Percentiles rank a stretch among this genome's conserved stretches.
Conservation (phyloP, 2,113 vertebrate genomes). For the Butorides virescens region DNA sequence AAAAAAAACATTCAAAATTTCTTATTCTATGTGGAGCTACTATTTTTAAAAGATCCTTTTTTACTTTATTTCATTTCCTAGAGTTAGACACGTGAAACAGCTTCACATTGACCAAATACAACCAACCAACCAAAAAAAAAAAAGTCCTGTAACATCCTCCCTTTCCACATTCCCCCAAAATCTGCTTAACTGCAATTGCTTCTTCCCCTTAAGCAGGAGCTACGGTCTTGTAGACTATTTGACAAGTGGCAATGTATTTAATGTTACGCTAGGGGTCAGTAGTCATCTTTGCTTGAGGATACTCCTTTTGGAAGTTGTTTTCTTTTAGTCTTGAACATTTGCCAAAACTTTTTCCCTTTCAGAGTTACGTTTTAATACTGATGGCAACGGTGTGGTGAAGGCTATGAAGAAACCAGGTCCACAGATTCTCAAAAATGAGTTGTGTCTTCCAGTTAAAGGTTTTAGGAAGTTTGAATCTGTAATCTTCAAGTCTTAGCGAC, state of each 20-base stretch:
- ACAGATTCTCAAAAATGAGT: not conserved
- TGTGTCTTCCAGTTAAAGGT: not conserved
- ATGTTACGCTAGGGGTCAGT: conserved; percentile 40
- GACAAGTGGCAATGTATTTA: not conserved
- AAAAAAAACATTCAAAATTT: not conserved
- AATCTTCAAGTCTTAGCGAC: not conserved
- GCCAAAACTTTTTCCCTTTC: not conserved
- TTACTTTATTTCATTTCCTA: not conserved
- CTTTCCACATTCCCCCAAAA: not conserved
- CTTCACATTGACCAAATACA: not conserved
- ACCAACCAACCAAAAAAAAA: too few relatives aligned
- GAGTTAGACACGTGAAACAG: not conserved
- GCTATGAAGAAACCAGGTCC: not conserved
- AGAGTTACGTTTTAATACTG: not conserved
- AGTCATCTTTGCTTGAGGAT: not conserved
- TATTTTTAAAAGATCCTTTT: not conserved
- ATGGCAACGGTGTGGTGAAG: not conserved
- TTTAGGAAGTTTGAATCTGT: not conserved
- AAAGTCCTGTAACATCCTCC: not conserved
- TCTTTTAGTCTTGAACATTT: not conserved
- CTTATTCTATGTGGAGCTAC: not conserved
- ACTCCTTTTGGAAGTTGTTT: not conserved
- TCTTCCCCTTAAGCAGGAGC: not conserved
- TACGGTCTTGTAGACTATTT: fast-evolving
- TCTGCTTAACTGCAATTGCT: not conserved